These are phyloP conservation scores for Carduelis carduelis DNA, from an alignment of 2,797 vertebrate genomes.

Conservation along the genomic window DNA sequence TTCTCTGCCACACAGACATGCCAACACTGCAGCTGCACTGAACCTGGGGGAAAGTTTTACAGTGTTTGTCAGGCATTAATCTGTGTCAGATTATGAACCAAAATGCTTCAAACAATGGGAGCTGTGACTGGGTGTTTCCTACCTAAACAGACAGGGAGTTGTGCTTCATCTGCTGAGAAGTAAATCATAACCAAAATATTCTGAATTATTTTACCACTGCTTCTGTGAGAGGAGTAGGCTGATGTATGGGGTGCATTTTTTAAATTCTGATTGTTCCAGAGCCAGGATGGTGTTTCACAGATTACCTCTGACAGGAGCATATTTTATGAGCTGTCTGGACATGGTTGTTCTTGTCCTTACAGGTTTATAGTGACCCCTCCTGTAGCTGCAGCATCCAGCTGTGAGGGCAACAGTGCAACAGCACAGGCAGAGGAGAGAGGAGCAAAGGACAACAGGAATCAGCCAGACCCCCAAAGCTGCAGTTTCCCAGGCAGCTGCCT, in stretches of 20 bases:
- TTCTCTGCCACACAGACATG: neutral
- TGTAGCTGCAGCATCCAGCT: slow-evolving; percentile 75
- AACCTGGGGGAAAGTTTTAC: neutral
- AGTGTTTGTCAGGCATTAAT: neutral
- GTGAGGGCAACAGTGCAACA: slow-evolving; percentile 78
- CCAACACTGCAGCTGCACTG: neutral
- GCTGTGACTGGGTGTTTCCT: neutral
- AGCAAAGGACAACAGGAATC: slow-evolving; percentile 76
- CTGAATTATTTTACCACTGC: neutral
- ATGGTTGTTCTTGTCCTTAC: slow-evolving; percentile 59
- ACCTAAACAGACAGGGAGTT: neutral
- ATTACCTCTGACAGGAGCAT: slow-evolving; percentile 70
- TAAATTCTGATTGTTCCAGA: neutral
- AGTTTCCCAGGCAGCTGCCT: slow-evolving; percentile 66
- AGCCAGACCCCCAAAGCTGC: slow-evolving; percentile 73
- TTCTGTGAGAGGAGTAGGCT: neutral
- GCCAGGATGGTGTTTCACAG: slow-evolving; percentile 35
- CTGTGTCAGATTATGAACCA: neutral
- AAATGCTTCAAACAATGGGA: neutral
- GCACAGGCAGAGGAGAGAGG: slow-evolving; percentile 78
- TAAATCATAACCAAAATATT: neutral
- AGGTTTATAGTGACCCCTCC: slow-evolving; percentile 78
- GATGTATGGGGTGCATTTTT: neutral
- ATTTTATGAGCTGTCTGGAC: slow-evolving; percentile 79
- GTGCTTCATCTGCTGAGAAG: neutral